Percentiles rank a stretch among this genome's conserved stretches.
phyloP scores from a whole-genome alignment of 2,113 vertebrate genomes.

The Elephantulus edwardii region DNA sequence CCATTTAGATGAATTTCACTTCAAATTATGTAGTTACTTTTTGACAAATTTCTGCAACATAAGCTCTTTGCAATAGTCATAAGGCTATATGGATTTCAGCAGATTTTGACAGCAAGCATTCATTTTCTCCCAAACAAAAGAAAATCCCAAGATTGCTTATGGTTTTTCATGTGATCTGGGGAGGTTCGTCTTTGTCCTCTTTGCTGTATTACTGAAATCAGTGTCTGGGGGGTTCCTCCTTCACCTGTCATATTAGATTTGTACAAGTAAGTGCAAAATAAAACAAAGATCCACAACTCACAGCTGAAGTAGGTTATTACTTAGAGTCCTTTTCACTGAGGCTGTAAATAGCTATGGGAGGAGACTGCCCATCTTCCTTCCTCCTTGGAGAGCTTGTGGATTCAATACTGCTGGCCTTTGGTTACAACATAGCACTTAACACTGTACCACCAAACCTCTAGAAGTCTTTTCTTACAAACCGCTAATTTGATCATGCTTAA shows the following conservation, averaged over 20 bases:
- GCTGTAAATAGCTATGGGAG: no score
- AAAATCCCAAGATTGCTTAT: neutral
- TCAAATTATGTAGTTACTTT: slow-evolving; percentile 8
- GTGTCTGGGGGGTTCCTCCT: neutral
- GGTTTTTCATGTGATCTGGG: neutral
- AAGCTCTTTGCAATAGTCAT: neutral
- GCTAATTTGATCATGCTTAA: neutral
- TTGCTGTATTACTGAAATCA: neutral
- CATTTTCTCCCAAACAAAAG: neutral
- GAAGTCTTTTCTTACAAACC: neutral
- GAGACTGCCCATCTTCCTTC: no score
- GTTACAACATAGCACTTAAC: no score
- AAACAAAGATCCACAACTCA: no score
- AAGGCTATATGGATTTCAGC: neutral
- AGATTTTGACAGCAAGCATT: slow-evolving; percentile 23
- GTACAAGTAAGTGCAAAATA: neutral
- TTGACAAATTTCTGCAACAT: slow-evolving; percentile 38
- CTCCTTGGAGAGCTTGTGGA: no score
- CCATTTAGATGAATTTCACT: neutral
- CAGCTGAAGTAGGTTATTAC: no score
- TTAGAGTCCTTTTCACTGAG: no score
- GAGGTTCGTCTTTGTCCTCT: neutral
- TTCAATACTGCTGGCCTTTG: no score
- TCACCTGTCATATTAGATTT: neutral
- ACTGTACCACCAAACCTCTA: no score